A percentile compares a stretch with the other conserved stretches of the same genome.
These are phyloP conservation scores for Hypomecis punctinalis DNA, from an alignment of 2,888 invertebrate species.

Conservation along the genomic window DNA sequence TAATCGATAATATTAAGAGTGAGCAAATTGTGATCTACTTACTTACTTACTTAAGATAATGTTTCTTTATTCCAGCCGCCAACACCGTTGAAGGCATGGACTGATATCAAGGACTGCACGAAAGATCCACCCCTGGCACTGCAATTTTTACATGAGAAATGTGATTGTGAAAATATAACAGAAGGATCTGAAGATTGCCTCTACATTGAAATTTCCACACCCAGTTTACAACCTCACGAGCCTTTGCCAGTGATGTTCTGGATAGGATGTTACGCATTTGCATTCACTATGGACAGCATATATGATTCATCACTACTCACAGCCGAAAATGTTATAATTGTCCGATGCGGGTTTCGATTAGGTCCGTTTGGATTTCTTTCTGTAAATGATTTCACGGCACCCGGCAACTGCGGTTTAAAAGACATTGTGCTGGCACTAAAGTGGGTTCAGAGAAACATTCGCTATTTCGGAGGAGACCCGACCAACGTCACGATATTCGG, in stretches of 20 bases:
- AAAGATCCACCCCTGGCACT: conserved; percentile 56
- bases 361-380: conserved; percentile 80
- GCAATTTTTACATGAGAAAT: neutral
- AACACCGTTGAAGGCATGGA: conserved; percentile 61
- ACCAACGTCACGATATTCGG: conserved; percentile 80
- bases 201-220: conserved; percentile 71
- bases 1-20: too few species aligned
- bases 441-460: conserved; percentile 77
- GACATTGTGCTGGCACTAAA: conserved; percentile 75
- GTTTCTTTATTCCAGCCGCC: conserved; percentile 66
- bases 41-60: too few species aligned
- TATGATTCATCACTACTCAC: conserved; percentile 69
- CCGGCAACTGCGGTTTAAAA: conserved; percentile 79
- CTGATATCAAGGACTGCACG: conserved; percentile 64
- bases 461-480: conserved; percentile 75
- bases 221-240: conserved; percentile 61
- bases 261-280: conserved; percentile 73
- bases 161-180: conserved; percentile 13
- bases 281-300: conserved; percentile 57
- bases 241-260: conserved; percentile 81
- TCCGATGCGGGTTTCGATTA: conserved; percentile 74
- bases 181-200: conserved; percentile 76
- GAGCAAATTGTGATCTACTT: too few species aligned
- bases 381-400: conserved; percentile 71
- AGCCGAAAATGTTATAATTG: conserved; percentile 68